Conservation (phyloP, 2,888 invertebrate genomes). For the Clistopyga incitator region DNA sequence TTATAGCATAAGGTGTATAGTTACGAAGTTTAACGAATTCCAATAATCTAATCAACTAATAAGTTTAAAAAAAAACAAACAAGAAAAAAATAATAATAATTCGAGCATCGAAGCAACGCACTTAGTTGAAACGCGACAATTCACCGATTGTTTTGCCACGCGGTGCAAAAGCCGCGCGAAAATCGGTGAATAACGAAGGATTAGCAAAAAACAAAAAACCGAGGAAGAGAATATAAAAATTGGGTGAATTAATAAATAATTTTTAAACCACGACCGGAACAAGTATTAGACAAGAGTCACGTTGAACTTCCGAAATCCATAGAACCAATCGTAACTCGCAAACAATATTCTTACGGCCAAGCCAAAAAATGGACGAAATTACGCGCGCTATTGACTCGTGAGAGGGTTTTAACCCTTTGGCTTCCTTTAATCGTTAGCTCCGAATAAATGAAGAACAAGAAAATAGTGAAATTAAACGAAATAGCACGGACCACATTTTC, state of each 20-base stretch:
- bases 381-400: slow-evolving; percentile 12
- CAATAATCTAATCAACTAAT: slow-evolving; percentile 73
- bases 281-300: slow-evolving; percentile 56
- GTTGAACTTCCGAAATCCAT: slow-evolving; percentile 53
- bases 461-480: background rate
- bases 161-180: slow-evolving; percentile 24
- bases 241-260: slow-evolving; percentile 7
- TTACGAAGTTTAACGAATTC: slow-evolving; percentile 74
- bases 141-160: slow-evolving; percentile 42
- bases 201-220: slow-evolving; percentile 59
- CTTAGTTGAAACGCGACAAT: slow-evolving; percentile 57
- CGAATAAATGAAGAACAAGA: background rate
- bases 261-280: slow-evolving; percentile 50
- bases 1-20: slow-evolving; percentile 77
- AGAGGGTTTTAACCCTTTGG: slow-evolving; percentile 12
- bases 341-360: slow-evolving; percentile 39
- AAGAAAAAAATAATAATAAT: slow-evolving; percentile 48
- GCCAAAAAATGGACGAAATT: slow-evolving; percentile 13
- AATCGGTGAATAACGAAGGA: slow-evolving; percentile 20
- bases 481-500: slow-evolving; percentile 7
- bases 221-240: slow-evolving; percentile 44
- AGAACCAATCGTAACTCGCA: slow-evolving; percentile 37
- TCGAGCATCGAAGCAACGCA: slow-evolving; percentile 72
- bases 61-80: slow-evolving; percentile 61
- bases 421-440: slow-evolving; percentile 3